Evolutionary conservation across 2,113 vertebrate species (phyloP), one percentile per base, ranked within the genome.

Genomic region (Oreochromis tanganicae): DNA sequence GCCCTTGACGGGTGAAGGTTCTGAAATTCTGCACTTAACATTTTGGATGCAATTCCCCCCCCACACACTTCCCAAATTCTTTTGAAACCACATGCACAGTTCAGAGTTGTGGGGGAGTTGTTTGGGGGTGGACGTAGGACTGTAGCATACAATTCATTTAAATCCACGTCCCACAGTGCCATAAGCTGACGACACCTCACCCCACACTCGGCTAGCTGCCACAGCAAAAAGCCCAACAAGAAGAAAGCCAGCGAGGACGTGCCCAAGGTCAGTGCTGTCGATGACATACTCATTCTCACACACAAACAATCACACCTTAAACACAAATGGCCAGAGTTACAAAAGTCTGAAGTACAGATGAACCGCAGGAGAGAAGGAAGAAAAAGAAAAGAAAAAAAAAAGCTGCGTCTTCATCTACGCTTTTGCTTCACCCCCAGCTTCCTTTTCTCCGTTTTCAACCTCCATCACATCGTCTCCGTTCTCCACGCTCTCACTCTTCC

Each of bases 301-400:
- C 80, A 81, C 34, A 86, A 79, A 91, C 86, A 90, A 66, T 29
- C 80, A 84, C 81, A 81, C 79, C 63, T 83, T 91, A 87, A 88
- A 89, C 87, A 93, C 88, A 93, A 91, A 95, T 78, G 79, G 87
- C 89, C 93, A 90, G 95, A 85, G 94, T 94, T 94, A 93, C 87
- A 95, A 95, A 95, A 92, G 87, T 92, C 88, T 89, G 38, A 91
- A 89, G 54, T 87, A 89, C 88, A 93, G 85, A 87, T 91, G 78
- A 92, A 86, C 89, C 36, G 38, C 10, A 21, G 38, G 11, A 21
- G 19, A 38, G n/a, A 41, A 9, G 17, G 12, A 12, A 38, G 9
- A 3, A 6, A 8, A 5, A 0, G 6, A 4, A 6, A 3, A 36
- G 3, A 5, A 2, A 1, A 12, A n/a, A 9, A 29, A 3, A 32